Conservation (phyloP, 30 jellyfish, hydroid and myxozoan genomes). For the Chrysaora quinquecirrha region DNA sequence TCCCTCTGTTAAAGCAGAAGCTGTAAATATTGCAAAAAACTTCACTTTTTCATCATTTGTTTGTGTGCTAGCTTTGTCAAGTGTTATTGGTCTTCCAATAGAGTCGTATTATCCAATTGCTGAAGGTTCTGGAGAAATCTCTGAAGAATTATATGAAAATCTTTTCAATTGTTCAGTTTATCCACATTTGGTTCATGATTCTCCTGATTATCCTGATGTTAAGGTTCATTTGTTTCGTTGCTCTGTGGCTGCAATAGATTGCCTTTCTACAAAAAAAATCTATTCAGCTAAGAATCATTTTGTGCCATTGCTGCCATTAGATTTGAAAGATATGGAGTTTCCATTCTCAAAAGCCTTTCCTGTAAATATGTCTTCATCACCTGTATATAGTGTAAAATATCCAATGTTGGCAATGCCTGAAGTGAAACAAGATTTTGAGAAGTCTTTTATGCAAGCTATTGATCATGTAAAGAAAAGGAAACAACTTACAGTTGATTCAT, state of each 20-base stretch:
- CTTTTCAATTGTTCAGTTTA: constrained; percentile 2
- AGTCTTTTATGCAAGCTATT: too few species aligned
- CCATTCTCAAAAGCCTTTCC: neutral
- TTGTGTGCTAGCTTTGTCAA: constrained; percentile 42
- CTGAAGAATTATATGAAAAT: too few species aligned
- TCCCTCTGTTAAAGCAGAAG: too few species aligned
- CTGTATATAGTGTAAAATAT: neutral
- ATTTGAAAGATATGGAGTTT: neutral
- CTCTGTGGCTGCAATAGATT: constrained; percentile 33
- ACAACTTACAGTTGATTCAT: too few species aligned
- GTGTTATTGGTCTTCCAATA: constrained; percentile 32
- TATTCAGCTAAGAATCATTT: constrained; percentile 32
- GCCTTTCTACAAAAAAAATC: neutral
- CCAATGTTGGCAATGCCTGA: too few species aligned
- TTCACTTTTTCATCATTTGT: constrained; percentile 25
- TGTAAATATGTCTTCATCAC: too few species aligned
- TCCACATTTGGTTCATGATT: neutral
- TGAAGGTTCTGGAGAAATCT: too few species aligned
- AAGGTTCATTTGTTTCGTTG: constrained; percentile 45
- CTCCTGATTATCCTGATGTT: neutral
- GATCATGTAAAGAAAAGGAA: too few species aligned
- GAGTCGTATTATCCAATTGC: constrained; percentile 41
- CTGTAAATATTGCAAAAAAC: constrained; percentile 2
- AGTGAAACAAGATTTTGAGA: too few species aligned
- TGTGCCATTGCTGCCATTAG: constrained; percentile 29